Evolutionary conservation across 1,140 invertebrate species (phyloP).

Genomic region (Diprion similis): DNA sequence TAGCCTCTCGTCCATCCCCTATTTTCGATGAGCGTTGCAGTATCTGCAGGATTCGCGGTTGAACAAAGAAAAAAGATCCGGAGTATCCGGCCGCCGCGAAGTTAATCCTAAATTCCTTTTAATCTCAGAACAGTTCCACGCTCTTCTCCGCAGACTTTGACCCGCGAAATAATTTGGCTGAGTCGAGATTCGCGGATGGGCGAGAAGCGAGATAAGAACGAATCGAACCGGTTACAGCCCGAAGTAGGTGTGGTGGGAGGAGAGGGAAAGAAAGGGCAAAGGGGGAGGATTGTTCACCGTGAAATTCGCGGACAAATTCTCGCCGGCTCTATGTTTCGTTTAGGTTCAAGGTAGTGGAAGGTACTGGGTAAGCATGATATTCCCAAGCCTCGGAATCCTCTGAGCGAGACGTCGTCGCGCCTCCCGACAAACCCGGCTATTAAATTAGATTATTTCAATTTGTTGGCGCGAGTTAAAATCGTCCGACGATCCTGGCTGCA

Average conservation of each 20-base stretch:
- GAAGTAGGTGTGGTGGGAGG: too few relatives aligned
- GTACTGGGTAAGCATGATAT: not conserved
- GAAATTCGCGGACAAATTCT: too few relatives aligned
- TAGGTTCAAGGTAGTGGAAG: too few relatives aligned
- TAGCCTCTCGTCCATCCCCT: not conserved
- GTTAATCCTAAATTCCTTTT: not conserved
- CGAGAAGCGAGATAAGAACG: too few relatives aligned
- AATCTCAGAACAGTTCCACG: not conserved
- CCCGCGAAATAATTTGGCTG: too few relatives aligned
- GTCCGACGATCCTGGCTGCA: not conserved
- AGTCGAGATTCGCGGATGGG: too few relatives aligned
- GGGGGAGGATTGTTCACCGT: too few relatives aligned
- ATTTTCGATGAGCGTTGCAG: not conserved
- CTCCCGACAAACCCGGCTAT: not conserved
- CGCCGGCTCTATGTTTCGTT: too few relatives aligned
- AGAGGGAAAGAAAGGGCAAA: too few relatives aligned
- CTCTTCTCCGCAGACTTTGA: not conserved
- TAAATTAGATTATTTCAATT: slow-evolving; percentile 10
- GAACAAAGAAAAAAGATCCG: not conserved
- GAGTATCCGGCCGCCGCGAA: not conserved
- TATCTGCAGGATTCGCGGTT: not conserved
- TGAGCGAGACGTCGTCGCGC: not conserved
- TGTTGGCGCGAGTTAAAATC: slow-evolving; percentile 30
- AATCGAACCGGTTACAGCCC: too few relatives aligned
- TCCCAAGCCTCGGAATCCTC: not conserved